Conservation (phyloP, 2,113 vertebrate species). For the Rattus rattus region DNA sequence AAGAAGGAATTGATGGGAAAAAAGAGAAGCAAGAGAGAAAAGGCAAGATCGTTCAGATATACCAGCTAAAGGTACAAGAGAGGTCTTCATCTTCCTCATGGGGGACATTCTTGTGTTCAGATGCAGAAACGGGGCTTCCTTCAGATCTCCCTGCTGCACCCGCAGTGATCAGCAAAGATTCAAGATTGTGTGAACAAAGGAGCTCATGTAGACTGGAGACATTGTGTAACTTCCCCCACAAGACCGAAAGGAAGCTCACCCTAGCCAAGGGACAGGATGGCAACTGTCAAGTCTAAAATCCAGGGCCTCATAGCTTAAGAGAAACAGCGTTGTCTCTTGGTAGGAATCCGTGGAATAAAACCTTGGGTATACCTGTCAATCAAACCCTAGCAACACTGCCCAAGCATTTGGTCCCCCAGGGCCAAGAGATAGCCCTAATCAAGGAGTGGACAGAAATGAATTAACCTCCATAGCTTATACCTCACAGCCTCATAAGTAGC, state of each 20-base stretch:
- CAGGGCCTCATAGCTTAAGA: not conserved
- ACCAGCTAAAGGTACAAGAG: not conserved
- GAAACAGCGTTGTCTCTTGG: not conserved
- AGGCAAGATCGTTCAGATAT: not conserved
- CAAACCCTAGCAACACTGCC: not conserved
- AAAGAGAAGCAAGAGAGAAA: not conserved
- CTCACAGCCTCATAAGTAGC: not conserved
- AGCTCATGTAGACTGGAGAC: not conserved
- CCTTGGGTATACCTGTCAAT: not conserved
- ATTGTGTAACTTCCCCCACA: not conserved
- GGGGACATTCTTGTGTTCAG: not conserved
- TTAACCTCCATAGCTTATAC: too few relatives aligned
- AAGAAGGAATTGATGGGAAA: not conserved
- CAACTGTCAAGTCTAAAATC: accelerated
- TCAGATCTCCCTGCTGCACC: not conserved
- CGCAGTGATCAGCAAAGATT: not conserved
- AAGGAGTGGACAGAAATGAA: accelerated
- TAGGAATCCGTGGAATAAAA: not conserved
- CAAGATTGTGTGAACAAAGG: not conserved
- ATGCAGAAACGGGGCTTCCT: not conserved
- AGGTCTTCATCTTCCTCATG: not conserved
- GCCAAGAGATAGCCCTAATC: not conserved
- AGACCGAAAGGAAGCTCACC: not conserved
- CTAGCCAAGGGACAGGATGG: not conserved
- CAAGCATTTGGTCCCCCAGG: accelerated